Base-by-base conservation (phyloP, 2,113 vertebrate species). In the Gobio gobio region DNA sequence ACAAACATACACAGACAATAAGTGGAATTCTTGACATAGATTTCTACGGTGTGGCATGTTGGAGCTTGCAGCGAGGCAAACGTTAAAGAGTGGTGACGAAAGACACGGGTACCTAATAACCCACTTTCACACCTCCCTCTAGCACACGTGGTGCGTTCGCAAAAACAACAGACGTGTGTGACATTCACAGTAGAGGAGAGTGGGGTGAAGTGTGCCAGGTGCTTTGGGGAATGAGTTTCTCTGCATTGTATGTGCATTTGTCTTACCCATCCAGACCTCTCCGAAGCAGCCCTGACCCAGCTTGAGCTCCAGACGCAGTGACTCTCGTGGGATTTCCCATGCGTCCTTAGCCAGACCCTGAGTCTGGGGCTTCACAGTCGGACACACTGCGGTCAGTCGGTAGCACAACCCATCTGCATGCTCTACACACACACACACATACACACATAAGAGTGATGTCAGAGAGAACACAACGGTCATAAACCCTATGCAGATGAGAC, bases 261-360 rank as follows among this genome's bases (percentile, higher is more conserved):
- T 47, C 97, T 97, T 96, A 99, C 98, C 98, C 97, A 99, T 99
- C 98, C 98, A 99, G 12, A 99, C 98, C 93, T 99, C 98, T 91
- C 98, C 98, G 75, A 99, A 99, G 92, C 98, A 99, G 91, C 98
- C 98, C 93, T 99, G 98, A 86, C 98, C 98, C 91, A 99, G 92
- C 91, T 99, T 99, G 89, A 99, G 94, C 91, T 99, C 98, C 92
- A 99, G 94, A 68, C 97, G 94, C 84, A 99, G 92, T 47, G 98
- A 99, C 83, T 99, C 97, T 80, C 98, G 95, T 72, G 98, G 97
- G 88, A 99, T 99, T 94, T 99, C 98, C 98, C 98, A 99, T 77
- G 98, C 98, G 80, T 99, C 98, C 92, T 98, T 99, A 74, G 98
- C 97, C 40, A 99, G 94, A 87, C 98, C 98, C 93, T 99, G 98